Evolutionary conservation across 2,113 vertebrate genomes (phyloP).

Genomic region (Aegotheles bennettii): DNA sequence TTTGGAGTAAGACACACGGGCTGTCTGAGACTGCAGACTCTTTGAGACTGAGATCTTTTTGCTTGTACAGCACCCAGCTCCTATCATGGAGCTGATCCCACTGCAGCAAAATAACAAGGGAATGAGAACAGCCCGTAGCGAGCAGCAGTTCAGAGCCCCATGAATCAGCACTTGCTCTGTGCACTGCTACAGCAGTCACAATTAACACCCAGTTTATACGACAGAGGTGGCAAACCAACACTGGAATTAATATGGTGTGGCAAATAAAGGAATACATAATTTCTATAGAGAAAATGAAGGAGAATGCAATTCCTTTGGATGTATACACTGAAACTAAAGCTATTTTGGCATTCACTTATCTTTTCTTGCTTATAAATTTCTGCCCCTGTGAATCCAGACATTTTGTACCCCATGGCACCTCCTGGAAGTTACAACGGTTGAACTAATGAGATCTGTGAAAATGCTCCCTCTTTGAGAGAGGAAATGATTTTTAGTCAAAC

Average conservation of each 20-base stretch:
- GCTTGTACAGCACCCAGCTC: background rate
- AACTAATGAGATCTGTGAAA: conserved; percentile 31
- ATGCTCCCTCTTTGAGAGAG: conserved; percentile 11
- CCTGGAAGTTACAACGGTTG: conserved; percentile 26
- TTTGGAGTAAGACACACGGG: background rate
- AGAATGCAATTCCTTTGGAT: background rate
- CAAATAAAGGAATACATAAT: background rate
- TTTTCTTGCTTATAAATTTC: background rate
- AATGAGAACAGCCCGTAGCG: background rate
- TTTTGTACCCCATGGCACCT: background rate
- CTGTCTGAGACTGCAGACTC: background rate
- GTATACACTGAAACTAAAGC: fast-evolving
- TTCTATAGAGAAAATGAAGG: background rate
- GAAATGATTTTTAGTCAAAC: conserved; percentile 52
- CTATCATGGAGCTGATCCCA: background rate
- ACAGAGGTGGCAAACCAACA: background rate
- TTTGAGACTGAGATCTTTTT: background rate
- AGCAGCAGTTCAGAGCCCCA: background rate
- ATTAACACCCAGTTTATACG: background rate
- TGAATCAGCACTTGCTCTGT: background rate
- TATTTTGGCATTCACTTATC: background rate
- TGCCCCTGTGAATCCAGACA: background rate
- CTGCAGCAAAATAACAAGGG: background rate
- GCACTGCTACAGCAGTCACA: background rate
- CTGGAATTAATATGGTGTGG: background rate